phyloP scores from a whole-genome alignment of 1,140 invertebrate species.

The Ceratosolen solmsi region DNA sequence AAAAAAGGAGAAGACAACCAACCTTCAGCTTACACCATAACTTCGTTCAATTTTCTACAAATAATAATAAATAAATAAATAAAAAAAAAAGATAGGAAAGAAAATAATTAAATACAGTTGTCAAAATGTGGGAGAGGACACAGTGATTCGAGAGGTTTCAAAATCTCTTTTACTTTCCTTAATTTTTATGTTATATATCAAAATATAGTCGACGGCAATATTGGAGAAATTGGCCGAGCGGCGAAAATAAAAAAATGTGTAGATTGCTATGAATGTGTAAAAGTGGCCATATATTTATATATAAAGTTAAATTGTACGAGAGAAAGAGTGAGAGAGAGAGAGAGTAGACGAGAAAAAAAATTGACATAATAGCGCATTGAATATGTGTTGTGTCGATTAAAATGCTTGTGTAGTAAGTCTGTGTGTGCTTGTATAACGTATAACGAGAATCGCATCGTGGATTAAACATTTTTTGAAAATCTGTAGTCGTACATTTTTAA shows the following conservation, averaged over 20 bases:
- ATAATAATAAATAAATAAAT: conserved; percentile 19
- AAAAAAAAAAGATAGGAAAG: neutral
- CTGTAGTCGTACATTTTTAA: neutral
- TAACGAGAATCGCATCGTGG: neutral
- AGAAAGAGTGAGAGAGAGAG: conserved; percentile 1
- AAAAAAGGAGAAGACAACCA: neutral
- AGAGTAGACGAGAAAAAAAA: neutral
- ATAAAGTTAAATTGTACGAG: conserved; percentile 56
- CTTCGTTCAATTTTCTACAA: conserved; percentile 43
- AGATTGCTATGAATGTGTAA: conserved; percentile 15
- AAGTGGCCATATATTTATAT: conserved; percentile 58
- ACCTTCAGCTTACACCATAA: neutral
- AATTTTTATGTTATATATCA: neutral
- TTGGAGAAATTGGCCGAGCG: neutral
- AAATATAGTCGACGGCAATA: neutral
- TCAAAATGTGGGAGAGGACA: neutral
- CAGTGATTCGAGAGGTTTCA: neutral
- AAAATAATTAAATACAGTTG: conserved; percentile 1
- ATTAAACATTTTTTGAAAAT: neutral
- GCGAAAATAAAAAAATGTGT: neutral
- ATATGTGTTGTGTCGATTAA: conserved; percentile 21
- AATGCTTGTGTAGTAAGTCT: conserved; percentile 25
- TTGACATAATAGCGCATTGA: neutral
- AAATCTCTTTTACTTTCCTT: conserved; percentile 5
- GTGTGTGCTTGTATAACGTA: neutral